These are phyloP conservation scores for Strigamia maritima DNA, from an alignment of 2,888 invertebrate species.

Conservation along the genomic window DNA sequence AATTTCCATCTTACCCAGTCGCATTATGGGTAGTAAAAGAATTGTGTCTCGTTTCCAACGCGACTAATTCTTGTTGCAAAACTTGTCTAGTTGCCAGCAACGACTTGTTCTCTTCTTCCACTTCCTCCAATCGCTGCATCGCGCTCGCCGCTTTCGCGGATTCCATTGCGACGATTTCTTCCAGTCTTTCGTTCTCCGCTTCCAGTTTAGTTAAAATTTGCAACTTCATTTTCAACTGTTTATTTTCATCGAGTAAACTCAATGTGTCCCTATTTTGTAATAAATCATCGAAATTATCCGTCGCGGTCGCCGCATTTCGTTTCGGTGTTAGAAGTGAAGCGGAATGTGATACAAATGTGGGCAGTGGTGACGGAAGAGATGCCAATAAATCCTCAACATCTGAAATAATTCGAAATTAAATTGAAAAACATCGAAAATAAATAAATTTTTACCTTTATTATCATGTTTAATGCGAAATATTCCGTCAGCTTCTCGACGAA, in stretches of 20 bases:
- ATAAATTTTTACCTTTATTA: neutral
- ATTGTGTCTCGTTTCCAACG: slow-evolving; percentile 1
- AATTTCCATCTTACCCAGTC: neutral
- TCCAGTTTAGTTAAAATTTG: neutral
- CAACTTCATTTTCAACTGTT: slow-evolving; percentile 35
- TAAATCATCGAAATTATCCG: no score
- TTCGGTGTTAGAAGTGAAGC: neutral
- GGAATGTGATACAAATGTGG: neutral
- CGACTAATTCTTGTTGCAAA: slow-evolving; percentile 38
- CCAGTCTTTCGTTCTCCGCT: slow-evolving; percentile 25
- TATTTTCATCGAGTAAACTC: slow-evolving; percentile 39
- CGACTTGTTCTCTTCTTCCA: slow-evolving; percentile 38
- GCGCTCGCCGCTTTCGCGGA: neutral
- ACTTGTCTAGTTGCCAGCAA: slow-evolving; percentile 35
- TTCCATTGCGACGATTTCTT: slow-evolving; percentile 29
- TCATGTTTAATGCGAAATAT: slow-evolving; percentile 62
- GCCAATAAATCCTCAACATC: neutral
- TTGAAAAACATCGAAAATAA: neutral
- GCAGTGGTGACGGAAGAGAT: neutral
- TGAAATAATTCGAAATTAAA: neutral
- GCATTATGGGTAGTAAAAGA: slow-evolving; percentile 6
- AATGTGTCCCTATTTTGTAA: neutral
- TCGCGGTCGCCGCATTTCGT: neutral
- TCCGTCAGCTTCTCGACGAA: slow-evolving; percentile 71
- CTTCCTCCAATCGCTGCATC: slow-evolving; percentile 1